A percentile compares a stretch with the other conserved stretches of the same genome.
phyloP scores from a whole-genome alignment of 2,888 invertebrate species.

The Drepana falcataria region DNA sequence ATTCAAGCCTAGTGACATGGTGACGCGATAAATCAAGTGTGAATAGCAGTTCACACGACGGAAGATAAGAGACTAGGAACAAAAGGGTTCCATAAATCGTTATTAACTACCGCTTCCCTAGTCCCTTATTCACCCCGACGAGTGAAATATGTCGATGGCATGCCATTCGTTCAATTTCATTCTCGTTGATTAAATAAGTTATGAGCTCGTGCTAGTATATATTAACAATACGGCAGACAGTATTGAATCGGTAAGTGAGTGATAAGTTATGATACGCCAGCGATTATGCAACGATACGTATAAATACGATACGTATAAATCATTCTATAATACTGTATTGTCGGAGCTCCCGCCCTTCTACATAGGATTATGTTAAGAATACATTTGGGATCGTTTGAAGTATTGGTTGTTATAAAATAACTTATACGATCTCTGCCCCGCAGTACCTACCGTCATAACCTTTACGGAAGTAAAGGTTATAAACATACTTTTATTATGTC shows the following conservation, averaged over 20 bases:
- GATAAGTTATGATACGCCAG: not conserved
- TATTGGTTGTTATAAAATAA: too few species aligned
- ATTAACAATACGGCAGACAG: not conserved
- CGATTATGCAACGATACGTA: not conserved
- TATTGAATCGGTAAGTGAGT: not conserved
- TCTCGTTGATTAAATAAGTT: slow-evolving; percentile 21
- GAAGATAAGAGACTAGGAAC: slow-evolving; percentile 68
- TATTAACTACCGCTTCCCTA: slow-evolving; percentile 62
- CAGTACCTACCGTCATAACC: too few species aligned
- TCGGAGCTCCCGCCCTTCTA: too few species aligned
- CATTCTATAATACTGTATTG: too few species aligned
- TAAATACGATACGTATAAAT: too few species aligned
- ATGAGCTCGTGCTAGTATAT: slow-evolving; percentile 4
- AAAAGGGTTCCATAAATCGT: slow-evolving; percentile 75
- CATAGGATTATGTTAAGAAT: too few species aligned
- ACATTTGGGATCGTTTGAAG: too few species aligned
- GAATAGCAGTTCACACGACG: slow-evolving; percentile 60
- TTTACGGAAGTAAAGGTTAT: too few species aligned
- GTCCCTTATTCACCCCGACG: slow-evolving; percentile 53
- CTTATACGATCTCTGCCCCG: too few species aligned
- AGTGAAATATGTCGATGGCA: slow-evolving; percentile 37
- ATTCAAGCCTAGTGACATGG: slow-evolving; percentile 36
- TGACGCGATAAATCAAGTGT: slow-evolving; percentile 65
- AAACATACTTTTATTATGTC: too few species aligned
- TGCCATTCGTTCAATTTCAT: slow-evolving; percentile 20